Evolutionary conservation across 2,113 vertebrate genomes (phyloP), one percentile per base, ranked within the genome.

Genomic region (Oceanites oceanicus): DNA sequence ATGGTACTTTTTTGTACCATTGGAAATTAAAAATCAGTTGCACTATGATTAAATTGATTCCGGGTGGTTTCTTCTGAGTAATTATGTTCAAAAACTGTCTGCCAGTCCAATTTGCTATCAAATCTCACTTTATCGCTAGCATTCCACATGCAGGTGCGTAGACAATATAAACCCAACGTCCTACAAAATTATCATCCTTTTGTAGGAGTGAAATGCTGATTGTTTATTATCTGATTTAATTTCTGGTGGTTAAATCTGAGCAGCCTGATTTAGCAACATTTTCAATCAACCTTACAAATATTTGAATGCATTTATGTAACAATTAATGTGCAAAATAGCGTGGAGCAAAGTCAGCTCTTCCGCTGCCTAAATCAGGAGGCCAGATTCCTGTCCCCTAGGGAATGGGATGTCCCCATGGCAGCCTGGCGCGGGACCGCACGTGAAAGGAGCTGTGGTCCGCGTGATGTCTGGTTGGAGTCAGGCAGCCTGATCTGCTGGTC

Each of bases 11-110:
- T 97, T 96, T 81, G 75, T 95, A 87, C 75, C 83, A 63, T 11
- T 94, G 59, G 88, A 96, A 96, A 97, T 96, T 96, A 84, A 97
- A 97, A 98, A 93, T 96, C 94, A 94, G 94, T 97, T 95, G 94
- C 87, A 94, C 95, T 97, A 73, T 96, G 95, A 97, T 98, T 98
- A 97, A 96, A 97, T 97, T 98, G 97, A 97, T 97, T 98, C 97
- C 20, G 83, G 92, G 92, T 95, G 96, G 96, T 88, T 97, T 92
- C 96, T 96, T 97, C 96, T 96, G 96, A 97, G 92, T 97, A 98
- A 97, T 98, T 98, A 97, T 86, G 93, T 97, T 96, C 95, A 97
- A 97, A 97, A 97, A 88, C 90, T 95, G 97, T 95, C 96, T 98
- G 96, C 97, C 97, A 97, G 97, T 96, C 97, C 97, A 97, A 97